Base-by-base conservation (phyloP, 1,140 invertebrate species). In the Scaptodrosophila lebanonensis region DNA sequence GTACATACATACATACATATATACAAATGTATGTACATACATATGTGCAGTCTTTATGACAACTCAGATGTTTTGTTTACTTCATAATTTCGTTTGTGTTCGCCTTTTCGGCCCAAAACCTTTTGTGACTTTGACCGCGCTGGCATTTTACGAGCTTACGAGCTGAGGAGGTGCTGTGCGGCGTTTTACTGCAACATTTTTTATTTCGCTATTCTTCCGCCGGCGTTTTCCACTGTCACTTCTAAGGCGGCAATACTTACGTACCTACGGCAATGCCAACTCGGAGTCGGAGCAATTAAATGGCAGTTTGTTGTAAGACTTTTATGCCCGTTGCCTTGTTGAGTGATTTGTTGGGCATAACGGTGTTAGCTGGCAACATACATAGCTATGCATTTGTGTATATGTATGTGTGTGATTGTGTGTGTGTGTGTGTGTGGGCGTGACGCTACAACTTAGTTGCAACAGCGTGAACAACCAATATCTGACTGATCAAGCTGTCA, bases 261-360 rank as follows among this genome's bases (percentile, higher is more conserved):
- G n/a, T 16, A 4, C 16, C 12, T 12, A 39, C 45, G 12, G 22
- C 49, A 36, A n/a, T n/a, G n/a, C n/a, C n/a, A n/a, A n/a, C n/a
- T n/a, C n/a, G 45, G 22, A 48, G 71, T 57, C 64, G 68, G 75
- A n/a, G 75, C 65, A 79, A 77, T 77, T 77, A 77, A 77, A 77
- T 29, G 73, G 73, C 73, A 77, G 75, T 68, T 77, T 66, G 57
- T 63, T 72, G 68, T 52, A 49, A 79, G 77, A 79, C 68, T 73
- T 77, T 77, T 77, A 79, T 79, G 67, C 59, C 51, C 64, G 43
- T 54, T 44, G 54, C 42, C 72, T 71, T 48, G 38, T 49, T 82
- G 73, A 79, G 75, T 79, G 75, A 79, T 79, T 79, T 79, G 75
- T 57, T 38, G 44, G 3, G 22, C 22, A 25, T 25, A 25, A 25